These are phyloP conservation scores for Spodoptera exigua DNA, from an alignment of 2,888 invertebrate species.

Conservation along the genomic window DNA sequence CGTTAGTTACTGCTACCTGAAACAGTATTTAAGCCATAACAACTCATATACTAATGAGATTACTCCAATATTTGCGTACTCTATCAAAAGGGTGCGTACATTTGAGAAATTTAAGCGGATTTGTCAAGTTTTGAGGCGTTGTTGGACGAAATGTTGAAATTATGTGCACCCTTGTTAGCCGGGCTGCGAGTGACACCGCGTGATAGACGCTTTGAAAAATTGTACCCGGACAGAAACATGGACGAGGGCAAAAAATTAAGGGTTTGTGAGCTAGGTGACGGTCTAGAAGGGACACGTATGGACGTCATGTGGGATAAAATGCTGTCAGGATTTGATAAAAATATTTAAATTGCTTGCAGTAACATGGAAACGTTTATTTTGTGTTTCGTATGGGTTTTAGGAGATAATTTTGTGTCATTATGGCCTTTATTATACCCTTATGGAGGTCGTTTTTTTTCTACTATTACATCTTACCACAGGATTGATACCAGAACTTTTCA, in stretches of 20 bases:
- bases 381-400: no score
- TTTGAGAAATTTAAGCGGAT: conserved; percentile 81
- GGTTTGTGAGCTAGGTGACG: conserved; percentile 36
- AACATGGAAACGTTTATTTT: not conserved
- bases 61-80: conserved; percentile 69
- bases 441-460: no score
- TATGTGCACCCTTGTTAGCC: conserved; percentile 76
- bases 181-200: conserved; percentile 73
- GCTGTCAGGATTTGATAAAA: conserved; percentile 11
- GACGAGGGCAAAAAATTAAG: conserved; percentile 51
- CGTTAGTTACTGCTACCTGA: conserved; percentile 30
- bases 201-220: conserved; percentile 63
- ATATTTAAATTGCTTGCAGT: conserved; percentile 5
- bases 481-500: no score
- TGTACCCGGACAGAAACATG: conserved; percentile 40
- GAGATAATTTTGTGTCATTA: no score
- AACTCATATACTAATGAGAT: conserved; percentile 68
- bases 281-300: conserved; percentile 8
- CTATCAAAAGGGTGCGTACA: conserved; percentile 65
- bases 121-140: conserved; percentile 75
- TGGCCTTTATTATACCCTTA: no score
- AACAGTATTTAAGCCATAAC: conserved; percentile 44
- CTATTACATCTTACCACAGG: no score
- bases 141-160: conserved; percentile 72
- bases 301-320: conserved; percentile 23